These are phyloP conservation scores for Nothobranchius kuhntae DNA, from an alignment of 2,113 vertebrate species.

Conservation along the genomic window DNA sequence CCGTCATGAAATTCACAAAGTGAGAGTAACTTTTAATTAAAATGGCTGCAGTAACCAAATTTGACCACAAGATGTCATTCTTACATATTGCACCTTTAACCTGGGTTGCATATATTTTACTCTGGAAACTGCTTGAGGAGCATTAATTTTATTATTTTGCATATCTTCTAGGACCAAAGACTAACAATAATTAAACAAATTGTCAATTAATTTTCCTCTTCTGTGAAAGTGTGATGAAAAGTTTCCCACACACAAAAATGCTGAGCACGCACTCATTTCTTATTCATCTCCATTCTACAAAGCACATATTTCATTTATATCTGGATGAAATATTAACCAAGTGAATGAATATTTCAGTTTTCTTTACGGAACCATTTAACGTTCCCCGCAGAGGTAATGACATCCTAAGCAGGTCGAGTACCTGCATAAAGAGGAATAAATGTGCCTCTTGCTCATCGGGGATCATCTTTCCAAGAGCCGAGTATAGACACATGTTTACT, in stretches of 20 bases:
- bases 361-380: constrained; percentile 70
- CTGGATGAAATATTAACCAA: constrained; percentile 74
- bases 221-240: constrained; percentile 71
- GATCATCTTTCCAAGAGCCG: constrained; percentile 2
- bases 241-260: constrained; percentile 69
- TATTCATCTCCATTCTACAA: constrained; percentile 68
- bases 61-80: too few species aligned
- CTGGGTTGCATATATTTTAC: constrained; percentile 52
- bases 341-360: constrained; percentile 77
- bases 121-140: constrained; percentile 71
- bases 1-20: too few species aligned
- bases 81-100: background rate
- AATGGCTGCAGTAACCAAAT: too few species aligned
- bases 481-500: constrained; percentile 20
- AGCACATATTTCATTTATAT: constrained; percentile 69
- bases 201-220: constrained; percentile 73
- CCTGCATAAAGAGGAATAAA: constrained; percentile 28
- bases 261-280: constrained; percentile 71
- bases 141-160: constrained; percentile 71
- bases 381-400: constrained; percentile 70
- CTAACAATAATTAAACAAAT: constrained; percentile 47
- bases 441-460: too few species aligned
- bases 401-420: constrained; percentile 51
- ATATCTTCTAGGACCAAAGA: constrained; percentile 63
- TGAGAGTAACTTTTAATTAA: too few species aligned